These are phyloP conservation scores for Sus scrofa DNA, from an alignment of 2,113 vertebrate genomes.

Conservation along the genomic window T2T-Sscrofa CM000824.6:142558001-142558500, in stretches of 20 bases:
- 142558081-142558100: background rate
- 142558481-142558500: slow-evolving; percentile 3
- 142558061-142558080: background rate
- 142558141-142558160: slow-evolving; percentile 46
- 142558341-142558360: slow-evolving; percentile 49
- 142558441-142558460: slow-evolving; percentile 7
- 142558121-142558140: slow-evolving; percentile 21
- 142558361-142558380: slow-evolving; percentile 48
- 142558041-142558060: slow-evolving; percentile 50
- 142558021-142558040: background rate
- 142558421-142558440: slow-evolving; percentile 56
- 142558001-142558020: background rate
- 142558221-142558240: slow-evolving; percentile 64
- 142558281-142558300: slow-evolving; percentile 52
- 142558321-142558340: background rate
- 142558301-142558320: slow-evolving; percentile 60
- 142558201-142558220: slow-evolving; percentile 53
- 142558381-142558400: background rate
- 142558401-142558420: background rate
- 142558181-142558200: background rate
- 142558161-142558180: background rate
- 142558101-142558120: background rate
- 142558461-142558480: background rate
- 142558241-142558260: slow-evolving; percentile 77
- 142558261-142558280: slow-evolving; percentile 40